A percentile compares a stretch with the other conserved stretches of the same genome.
Conservation (phyloP, 2,888 invertebrate species). For the Epinotia nisella region DNA sequence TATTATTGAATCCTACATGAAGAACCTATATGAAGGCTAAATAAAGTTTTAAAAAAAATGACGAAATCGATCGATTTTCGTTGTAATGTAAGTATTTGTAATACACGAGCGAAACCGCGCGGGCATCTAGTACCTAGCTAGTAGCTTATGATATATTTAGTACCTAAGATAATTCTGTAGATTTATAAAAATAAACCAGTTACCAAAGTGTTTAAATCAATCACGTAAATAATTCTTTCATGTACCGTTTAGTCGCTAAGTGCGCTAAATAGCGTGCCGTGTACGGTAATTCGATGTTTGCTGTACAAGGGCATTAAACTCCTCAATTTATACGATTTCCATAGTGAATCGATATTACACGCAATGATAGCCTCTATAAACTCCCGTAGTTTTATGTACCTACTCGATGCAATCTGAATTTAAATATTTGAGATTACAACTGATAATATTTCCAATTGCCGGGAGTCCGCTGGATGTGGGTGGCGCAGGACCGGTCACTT, state of each 20-base stretch:
- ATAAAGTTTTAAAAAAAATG: too few species aligned
- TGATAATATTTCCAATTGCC: too few species aligned
- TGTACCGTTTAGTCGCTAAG: conserved; percentile 34
- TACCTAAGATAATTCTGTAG: background rate
- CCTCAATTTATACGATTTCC: conserved; percentile 27
- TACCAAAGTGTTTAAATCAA: conserved; percentile 1
- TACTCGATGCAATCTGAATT: background rate
- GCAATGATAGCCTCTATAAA: conserved; percentile 24
- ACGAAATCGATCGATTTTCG: too few species aligned
- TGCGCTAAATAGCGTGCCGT: conserved; percentile 33
- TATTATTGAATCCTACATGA: background rate
- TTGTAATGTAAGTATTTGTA: too few species aligned
- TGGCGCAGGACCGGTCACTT: too few species aligned
- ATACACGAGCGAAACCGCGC: too few species aligned
- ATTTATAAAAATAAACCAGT: background rate
- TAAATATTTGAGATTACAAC: too few species aligned
- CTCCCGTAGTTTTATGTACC: conserved; percentile 12
- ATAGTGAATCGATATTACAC: conserved; percentile 35
- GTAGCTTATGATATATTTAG: too few species aligned
- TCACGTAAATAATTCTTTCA: conserved; percentile 9
- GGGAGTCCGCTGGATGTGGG: too few species aligned
- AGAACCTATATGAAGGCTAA: too few species aligned
- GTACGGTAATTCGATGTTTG: conserved; percentile 38
- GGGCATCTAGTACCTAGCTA: too few species aligned
- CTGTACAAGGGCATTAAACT: conserved; percentile 35